Conservation (phyloP, 2,113 vertebrate species). For the Oophaga pumilio region DNA sequence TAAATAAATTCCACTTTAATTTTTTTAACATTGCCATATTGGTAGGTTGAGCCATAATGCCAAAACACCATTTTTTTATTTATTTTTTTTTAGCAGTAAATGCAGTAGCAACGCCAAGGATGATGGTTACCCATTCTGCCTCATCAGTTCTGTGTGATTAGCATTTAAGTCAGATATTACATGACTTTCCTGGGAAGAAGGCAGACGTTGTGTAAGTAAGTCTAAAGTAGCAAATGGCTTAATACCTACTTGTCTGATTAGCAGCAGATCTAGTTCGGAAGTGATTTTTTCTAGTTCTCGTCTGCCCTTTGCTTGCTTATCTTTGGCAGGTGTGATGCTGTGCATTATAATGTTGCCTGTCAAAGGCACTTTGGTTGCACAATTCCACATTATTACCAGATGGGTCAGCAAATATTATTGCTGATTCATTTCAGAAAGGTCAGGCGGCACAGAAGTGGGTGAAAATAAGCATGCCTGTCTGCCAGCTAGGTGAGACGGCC, state of each 20-base stretch:
- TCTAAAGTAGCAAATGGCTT: conserved; percentile 84
- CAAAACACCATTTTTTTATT: not conserved
- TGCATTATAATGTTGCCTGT: conserved; percentile 61
- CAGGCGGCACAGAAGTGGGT: conserved; percentile 61
- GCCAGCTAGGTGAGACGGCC: conserved; percentile 62
- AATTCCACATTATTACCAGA: conserved; percentile 59
- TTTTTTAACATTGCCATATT: too few species aligned
- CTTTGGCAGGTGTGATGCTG: conserved; percentile 64
- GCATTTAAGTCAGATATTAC: conserved; percentile 97
- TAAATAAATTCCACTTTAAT: too few species aligned
- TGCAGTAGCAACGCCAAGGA: conserved; percentile 71
- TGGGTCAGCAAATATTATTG: conserved; percentile 64
- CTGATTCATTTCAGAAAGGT: conserved; percentile 67
- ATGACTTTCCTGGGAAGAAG: conserved; percentile 92
- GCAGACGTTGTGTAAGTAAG: conserved; percentile 92
- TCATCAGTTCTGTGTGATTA: conserved; percentile 89
- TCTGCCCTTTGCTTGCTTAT: conserved; percentile 59
- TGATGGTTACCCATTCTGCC: conserved; percentile 77
- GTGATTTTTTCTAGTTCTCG: conserved; percentile 64
- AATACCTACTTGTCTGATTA: conserved; percentile 92
- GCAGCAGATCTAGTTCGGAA: conserved; percentile 73
- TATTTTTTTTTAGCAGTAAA: conserved; percentile 7
- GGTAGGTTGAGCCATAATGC: not conserved
- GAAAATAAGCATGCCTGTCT: conserved; percentile 37
- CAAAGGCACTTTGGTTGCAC: conserved; percentile 64